Base-by-base conservation (phyloP, 2,113 vertebrate species). In the Ivindomyrus marchei region DNA sequence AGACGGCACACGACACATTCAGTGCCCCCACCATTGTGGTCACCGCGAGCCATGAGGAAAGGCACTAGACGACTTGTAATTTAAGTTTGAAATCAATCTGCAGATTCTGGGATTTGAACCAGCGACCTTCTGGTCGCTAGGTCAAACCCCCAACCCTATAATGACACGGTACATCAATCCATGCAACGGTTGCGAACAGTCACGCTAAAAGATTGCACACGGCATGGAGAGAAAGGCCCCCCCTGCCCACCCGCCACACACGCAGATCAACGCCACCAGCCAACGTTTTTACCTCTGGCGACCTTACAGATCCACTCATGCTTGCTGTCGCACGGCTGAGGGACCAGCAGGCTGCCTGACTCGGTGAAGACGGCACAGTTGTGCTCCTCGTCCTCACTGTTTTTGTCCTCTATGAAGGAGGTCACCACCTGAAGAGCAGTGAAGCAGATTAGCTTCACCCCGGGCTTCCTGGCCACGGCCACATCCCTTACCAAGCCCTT, bases 261-360 rank as follows among this genome's bases (percentile, higher is more conserved):
- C 27, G 7, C 17, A 53, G 17, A 58, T 21, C 17, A 58, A 49
- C 2, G 17, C 53, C 27, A 31, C 11, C n/a, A 19, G 58, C 21
- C 87, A 31, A 11, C 3, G 15, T 24, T 88, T 90, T 89, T 91
- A 98, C 98, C 98, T 98, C 96, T 97, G 88, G 96, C 94, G 89
- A 98, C 94, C 93, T 98, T 97, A 95, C 98, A 99, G 94, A 99
- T 97, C 98, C 98, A 99, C 94, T 99, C 98, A 0, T 94, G 96
- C 90, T 96, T 97, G 92, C 94, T 93, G 74, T 93, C 95, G 91
- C 98, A 99, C n/a, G 94, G 94, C 24, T 95, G 95, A 1, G 97
- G 96, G 42, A 94, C 92, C 86, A 99, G 85, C 0, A 93, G 92
- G 92, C 95, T 96, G 87, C 95, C 96, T 93, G 95, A 90, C 90